Conservation (phyloP, 2,888 invertebrate species). For the Sphaeridia pumilis region DNA sequence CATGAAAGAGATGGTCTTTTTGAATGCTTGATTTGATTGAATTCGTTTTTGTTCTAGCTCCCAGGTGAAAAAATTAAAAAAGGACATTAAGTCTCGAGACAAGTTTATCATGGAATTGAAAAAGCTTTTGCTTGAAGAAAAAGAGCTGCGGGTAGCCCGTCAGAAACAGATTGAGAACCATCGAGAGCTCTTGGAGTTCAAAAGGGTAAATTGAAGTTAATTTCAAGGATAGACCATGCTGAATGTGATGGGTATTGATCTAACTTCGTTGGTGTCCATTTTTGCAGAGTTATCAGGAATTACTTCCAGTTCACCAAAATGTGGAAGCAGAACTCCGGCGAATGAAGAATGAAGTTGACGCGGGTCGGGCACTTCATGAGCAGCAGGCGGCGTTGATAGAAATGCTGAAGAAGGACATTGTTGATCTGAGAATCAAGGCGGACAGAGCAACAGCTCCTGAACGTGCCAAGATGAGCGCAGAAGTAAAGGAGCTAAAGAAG, state of each 20-base stretch:
- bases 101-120: background rate
- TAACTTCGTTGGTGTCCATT: too few relatives aligned
- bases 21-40: too few relatives aligned
- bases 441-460: background rate
- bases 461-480: background rate
- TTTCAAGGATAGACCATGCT: background rate
- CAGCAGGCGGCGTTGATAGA: slow-evolving; percentile 4
- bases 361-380: background rate
- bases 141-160: background rate
- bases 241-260: background rate
- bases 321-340: background rate
- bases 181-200: background rate
- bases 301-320: background rate
- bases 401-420: background rate
- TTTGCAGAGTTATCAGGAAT: background rate
- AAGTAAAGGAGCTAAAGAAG: slow-evolving; percentile 4
- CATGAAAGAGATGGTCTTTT: too few relatives aligned
- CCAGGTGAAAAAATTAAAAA: background rate
- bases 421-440: background rate
- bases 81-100: background rate
- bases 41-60: too few relatives aligned
- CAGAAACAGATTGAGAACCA: background rate
- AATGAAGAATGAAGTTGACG: background rate
- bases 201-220: background rate
- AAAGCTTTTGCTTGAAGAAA: slow-evolving; percentile 3